A percentile compares a stretch with the other conserved stretches of the same genome.
Conservation (phyloP, 2,797 vertebrate genomes). For the Brachyalestes nurse region DNA sequence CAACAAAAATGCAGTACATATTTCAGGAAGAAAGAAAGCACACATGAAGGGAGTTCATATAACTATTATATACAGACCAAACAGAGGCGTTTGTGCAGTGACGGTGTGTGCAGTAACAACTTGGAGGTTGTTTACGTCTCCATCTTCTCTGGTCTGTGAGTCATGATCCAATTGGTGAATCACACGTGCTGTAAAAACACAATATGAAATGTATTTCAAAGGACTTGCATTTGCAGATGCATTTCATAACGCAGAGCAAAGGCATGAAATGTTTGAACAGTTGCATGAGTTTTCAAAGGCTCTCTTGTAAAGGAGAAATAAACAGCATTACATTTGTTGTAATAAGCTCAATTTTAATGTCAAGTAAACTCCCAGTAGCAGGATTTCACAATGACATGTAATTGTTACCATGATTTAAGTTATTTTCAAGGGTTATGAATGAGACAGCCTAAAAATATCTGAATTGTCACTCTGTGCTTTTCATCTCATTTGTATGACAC, state of each 20-base stretch:
- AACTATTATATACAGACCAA: conserved; percentile 34
- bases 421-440: neutral
- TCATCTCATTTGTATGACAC: too few species aligned
- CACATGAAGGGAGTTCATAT: too few species aligned
- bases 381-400: neutral
- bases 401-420: neutral
- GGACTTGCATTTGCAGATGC: neutral
- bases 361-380: neutral
- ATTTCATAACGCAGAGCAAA: neutral
- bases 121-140: neutral
- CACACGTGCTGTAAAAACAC: conserved; percentile 25
- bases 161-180: conserved; percentile 34
- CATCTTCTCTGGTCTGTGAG: neutral
- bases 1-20: too few species aligned
- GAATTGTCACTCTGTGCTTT: too few species aligned
- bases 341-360: too few species aligned
- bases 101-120: neutral
- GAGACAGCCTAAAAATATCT: neutral
- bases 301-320: neutral
- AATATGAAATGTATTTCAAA: neutral
- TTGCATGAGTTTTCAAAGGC: too few species aligned
- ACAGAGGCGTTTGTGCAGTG: neutral
- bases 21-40: too few species aligned
- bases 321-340: neutral
- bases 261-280: neutral